A percentile compares a stretch with the other conserved stretches of the same genome.
Conservation (phyloP, 37 sponge, comb jelly and placozoan species). For the Geodia barretti region DNA sequence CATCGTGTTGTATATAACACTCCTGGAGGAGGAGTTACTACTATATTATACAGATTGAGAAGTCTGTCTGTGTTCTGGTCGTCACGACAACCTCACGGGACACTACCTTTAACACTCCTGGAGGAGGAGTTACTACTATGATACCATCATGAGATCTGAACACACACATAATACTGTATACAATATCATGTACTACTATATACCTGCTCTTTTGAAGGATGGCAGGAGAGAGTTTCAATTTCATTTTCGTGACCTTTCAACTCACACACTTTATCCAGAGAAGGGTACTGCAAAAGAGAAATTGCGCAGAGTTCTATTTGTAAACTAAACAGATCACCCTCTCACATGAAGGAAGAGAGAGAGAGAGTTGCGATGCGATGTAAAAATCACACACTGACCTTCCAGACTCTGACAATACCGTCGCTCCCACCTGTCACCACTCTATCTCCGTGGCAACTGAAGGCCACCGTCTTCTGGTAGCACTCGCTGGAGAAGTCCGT, state of each 20-base stretch:
- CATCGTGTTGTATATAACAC: too few relatives aligned
- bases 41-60: too few relatives aligned
- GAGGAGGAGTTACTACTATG: too few relatives aligned
- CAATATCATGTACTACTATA: not conserved
- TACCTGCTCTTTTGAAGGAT: constrained; percentile 29
- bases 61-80: too few relatives aligned
- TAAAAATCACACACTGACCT: too few relatives aligned
- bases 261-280: constrained; percentile 17
- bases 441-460: constrained; percentile 36
- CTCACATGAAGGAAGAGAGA: not conserved
- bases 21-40: too few relatives aligned
- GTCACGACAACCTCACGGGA: too few relatives aligned
- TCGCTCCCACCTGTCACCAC: constrained; percentile 75
- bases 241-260: constrained; percentile 45
- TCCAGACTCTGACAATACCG: constrained; percentile 68
- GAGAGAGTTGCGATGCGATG: too few relatives aligned
- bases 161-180: not conserved
- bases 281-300: constrained; percentile 40
- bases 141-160: too few relatives aligned
- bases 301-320: not conserved
- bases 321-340: not conserved
- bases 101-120: too few relatives aligned
- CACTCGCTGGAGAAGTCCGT: constrained; percentile 48
- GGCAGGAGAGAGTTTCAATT: constrained; percentile 40
- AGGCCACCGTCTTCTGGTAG: constrained; percentile 63